Conservation (phyloP, 2,797 vertebrate genomes). For the Fistularia commersonii region DNA sequence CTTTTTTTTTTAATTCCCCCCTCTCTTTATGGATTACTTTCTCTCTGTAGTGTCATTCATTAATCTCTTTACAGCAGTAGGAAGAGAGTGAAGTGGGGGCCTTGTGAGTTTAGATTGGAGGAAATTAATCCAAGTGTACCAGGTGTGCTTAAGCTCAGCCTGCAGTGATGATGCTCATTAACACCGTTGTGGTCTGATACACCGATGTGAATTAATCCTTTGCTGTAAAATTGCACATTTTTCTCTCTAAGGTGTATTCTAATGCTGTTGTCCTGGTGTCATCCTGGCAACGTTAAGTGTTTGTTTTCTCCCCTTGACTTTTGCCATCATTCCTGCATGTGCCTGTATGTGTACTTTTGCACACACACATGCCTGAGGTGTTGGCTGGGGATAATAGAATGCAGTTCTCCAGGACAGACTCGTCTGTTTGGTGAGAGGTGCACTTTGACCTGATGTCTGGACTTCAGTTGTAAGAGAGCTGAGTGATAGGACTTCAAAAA, state of each 20-base stretch:
- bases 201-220: constrained; percentile 10
- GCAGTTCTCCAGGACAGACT: constrained; percentile 32
- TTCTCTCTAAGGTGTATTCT: constrained; percentile 9
- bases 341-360: neutral
- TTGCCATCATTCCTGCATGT: too few relatives aligned
- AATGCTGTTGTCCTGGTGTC: constrained; percentile 7
- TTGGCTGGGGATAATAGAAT: constrained; percentile 28
- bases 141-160: constrained; percentile 24
- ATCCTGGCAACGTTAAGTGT: neutral
- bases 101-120: neutral
- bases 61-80: constrained; percentile 23
- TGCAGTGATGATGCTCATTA: constrained; percentile 34
- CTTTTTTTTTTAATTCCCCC: neutral
- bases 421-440: constrained; percentile 33
- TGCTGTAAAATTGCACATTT: constrained; percentile 5
- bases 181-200: constrained; percentile 17
- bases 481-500: too few relatives aligned
- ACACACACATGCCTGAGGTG: neutral
- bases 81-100: constrained; percentile 6
- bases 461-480: too few relatives aligned
- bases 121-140: neutral
- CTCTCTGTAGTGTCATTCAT: constrained; percentile 41
- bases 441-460: neutral
- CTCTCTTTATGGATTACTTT: constrained; percentile 24
- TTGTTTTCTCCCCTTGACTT: too few relatives aligned